These are phyloP conservation scores for Trichechus manatus DNA, from an alignment of 2,113 vertebrate species.

Conservation along the genomic window DNA sequence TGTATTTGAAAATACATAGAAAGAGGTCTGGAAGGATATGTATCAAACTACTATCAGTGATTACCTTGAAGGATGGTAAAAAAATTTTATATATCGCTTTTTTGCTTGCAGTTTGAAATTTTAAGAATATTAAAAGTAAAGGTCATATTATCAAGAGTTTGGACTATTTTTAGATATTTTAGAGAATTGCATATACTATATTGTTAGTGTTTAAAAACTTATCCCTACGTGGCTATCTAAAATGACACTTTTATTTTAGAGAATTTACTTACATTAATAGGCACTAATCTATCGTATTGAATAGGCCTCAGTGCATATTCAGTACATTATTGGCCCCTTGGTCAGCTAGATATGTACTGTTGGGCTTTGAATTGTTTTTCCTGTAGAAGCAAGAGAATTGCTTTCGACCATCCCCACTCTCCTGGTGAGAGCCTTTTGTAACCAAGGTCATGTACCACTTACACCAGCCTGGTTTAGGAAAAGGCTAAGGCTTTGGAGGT, in stretches of 20 bases:
- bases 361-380: conserved; percentile 31
- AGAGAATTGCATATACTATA: not conserved
- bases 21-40: not conserved
- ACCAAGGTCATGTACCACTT: not conserved
- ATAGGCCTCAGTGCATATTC: not conserved
- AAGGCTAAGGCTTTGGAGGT: not conserved
- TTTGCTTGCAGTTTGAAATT: conserved; percentile 12
- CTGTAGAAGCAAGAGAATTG: not conserved
- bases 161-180: conserved; percentile 48
- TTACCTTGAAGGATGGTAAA: conserved; percentile 6
- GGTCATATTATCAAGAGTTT: not conserved
- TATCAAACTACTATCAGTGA: not conserved
- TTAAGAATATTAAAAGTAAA: conserved; percentile 13
- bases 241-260: conserved; percentile 29
- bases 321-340: not conserved
- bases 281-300: not conserved
- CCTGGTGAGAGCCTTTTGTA: not conserved
- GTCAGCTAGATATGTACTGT: not conserved
- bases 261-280: not conserved
- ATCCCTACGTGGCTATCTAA: not conserved
- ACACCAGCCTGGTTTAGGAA: not conserved
- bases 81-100: conserved; percentile 3
- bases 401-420: not conserved
- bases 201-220: conserved; percentile 42
- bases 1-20: not conserved